Percentiles rank a stretch among this genome's conserved stretches.
phyloP scores from a whole-genome alignment of 2,797 vertebrate species.

The Poecile montanus region DNA sequence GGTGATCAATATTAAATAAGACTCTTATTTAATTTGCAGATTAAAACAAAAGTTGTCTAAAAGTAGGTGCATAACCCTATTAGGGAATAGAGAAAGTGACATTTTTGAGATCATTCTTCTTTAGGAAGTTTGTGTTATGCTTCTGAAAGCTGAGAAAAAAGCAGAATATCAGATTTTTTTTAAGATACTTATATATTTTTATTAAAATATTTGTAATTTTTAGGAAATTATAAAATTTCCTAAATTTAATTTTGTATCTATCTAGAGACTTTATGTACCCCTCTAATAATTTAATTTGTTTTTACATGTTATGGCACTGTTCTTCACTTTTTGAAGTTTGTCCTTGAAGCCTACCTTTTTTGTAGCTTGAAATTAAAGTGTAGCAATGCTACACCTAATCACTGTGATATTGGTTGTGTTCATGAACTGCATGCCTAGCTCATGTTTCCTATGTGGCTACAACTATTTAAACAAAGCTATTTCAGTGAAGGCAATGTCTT shows the following conservation, averaged over 20 bases:
- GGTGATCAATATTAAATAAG: not conserved
- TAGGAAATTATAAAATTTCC: not conserved
- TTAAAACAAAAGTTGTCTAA: not conserved
- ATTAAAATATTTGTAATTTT: no score
- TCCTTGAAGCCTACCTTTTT: not conserved
- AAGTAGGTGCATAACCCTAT: not conserved
- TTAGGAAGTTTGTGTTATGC: not conserved
- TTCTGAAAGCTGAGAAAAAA: not conserved
- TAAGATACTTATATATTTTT: not conserved
- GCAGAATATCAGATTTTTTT: not conserved
- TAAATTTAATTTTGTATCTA: not conserved
- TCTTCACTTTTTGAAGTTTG: not conserved
- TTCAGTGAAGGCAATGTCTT: slow-evolving; percentile 27
- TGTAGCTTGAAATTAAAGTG: not conserved
- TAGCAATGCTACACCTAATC: not conserved
- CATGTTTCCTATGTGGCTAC: not conserved
- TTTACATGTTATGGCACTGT: not conserved
- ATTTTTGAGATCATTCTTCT: not conserved
- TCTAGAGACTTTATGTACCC: not conserved
- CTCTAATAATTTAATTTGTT: not conserved
- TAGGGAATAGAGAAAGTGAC: not conserved
- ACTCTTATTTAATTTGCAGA: not conserved
- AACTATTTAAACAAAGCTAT: slow-evolving; percentile 9
- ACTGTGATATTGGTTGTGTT: accelerated
- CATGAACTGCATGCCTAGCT: accelerated